Evolutionary conservation across 2,888 invertebrate species (phyloP).

Genomic region (Melanostoma scalare): DNA sequence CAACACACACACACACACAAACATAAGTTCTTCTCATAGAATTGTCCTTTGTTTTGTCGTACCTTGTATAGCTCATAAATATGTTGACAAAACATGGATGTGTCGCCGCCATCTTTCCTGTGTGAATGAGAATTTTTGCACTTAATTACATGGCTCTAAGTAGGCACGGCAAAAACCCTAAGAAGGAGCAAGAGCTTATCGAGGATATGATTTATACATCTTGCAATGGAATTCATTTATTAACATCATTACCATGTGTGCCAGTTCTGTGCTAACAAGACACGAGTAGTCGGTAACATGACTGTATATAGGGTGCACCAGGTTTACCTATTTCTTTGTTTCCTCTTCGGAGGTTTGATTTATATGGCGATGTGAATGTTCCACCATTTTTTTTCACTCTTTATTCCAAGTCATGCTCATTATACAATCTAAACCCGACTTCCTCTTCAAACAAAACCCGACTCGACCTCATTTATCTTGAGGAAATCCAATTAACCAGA

Average conservation of each 20-base stretch:
- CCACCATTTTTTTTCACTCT: conserved; percentile 8
- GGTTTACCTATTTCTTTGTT: conserved; percentile 18
- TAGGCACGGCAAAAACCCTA: not conserved
- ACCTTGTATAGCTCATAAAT: conserved; percentile 62
- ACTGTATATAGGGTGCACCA: conserved; percentile 37
- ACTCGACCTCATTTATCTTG: conserved; percentile 46
- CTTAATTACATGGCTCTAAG: conserved; percentile 60
- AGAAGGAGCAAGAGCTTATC: conserved; percentile 50
- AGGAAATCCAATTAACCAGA: conserved; percentile 55
- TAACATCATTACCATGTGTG: conserved; percentile 70
- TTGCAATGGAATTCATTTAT: conserved; percentile 68
- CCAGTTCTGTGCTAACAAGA: conserved; percentile 35
- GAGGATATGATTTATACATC: conserved; percentile 68
- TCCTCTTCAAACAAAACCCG: conserved; percentile 51
- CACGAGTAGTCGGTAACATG: not conserved
- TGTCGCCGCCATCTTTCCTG: conserved; percentile 16
- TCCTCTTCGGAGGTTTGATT: conserved; percentile 38
- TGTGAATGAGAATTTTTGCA: conserved; percentile 56
- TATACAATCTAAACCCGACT: conserved; percentile 53
- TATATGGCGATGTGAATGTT: conserved; percentile 53
- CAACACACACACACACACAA: conserved; percentile 11
- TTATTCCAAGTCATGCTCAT: conserved; percentile 47
- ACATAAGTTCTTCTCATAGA: conserved; percentile 11
- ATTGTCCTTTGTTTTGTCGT: conserved; percentile 46
- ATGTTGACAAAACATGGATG: conserved; percentile 64